Evolutionary conservation across 2,888 invertebrate genomes (phyloP), one percentile per base, ranked within the genome.

Genomic region (Acanthacorydalis orientalis): DNA sequence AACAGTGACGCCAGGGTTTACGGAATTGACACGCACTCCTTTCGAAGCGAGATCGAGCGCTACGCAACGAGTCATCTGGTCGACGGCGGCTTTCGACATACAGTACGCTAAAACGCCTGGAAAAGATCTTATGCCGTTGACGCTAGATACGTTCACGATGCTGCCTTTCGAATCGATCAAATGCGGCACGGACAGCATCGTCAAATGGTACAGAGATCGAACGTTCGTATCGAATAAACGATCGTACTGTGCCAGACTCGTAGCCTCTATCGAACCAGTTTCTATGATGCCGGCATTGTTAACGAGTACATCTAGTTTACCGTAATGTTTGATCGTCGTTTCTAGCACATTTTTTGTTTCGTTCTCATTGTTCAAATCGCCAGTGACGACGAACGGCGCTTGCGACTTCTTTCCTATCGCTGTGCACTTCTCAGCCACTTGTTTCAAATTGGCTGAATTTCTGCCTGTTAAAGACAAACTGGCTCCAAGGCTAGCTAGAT

Each of bases 141-240:
- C 90, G 62, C 93, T 93, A 1, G 95, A 96, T 0, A 97, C 86
- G 63, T 96, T 97, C 0, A 97, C 92, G 55, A 95, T 83, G 54
- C 80, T 87, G n/a, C 92, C 92, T 64, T 88, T 84, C 0, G 80
- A 75, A 64, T 80, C 75, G 2, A 88, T 69, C 15, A 96, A 70
- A 66, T 92, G 79, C 0, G 95, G 93, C 0, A 87, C 83, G 3
- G 91, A 86, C 44, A 92, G 62, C 79, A 83, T 86, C 0, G 89
- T 92, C 52, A 95, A 63, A 50, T 86, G 77, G 60, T 85, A 86
- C 12, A 87, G 70, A 1, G 85, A 77, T 51, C 91, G 78, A 0
- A 92, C 82, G 64, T 97, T 97, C 1, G 84, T 77, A 57, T 88
- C 85, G 78, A 97, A 90, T 10, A 91, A 68, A 23, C 81, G 73